Evolutionary conservation across 1,140 invertebrate species (phyloP), one percentile per base, ranked within the genome.

Genomic region (Campoletis sonorensis): DNA sequence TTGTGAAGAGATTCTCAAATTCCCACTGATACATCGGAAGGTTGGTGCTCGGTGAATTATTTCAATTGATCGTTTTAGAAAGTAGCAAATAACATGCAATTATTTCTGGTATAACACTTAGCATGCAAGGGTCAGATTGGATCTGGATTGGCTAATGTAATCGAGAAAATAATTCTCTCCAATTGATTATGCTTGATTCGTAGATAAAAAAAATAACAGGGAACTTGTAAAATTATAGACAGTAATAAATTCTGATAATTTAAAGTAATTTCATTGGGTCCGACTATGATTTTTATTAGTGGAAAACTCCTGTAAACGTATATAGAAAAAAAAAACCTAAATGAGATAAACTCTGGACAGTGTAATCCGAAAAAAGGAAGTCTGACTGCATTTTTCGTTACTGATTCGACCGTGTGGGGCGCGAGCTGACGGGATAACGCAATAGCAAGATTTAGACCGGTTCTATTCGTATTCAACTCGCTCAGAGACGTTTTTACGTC

Each of bases 371-470:
- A 37, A 30, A 37, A n/a, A 54, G 18, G 16, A 16, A 49, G 23
- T 33, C 10, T 5, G 0, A 18, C 18, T 27, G 61, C 26, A 75
- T 15, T 51, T 54, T 75, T 33, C 26, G 71, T 54, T 75, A 4
- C 16, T 27, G 21, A 15, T 13, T 18, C 18, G 72, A 30, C 23
- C 72, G 72, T 30, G 54, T 5, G 40, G 23, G 26, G 72, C 72
- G 72, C 72, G 15, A 75, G 82, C 80, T 84, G 84, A 83, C 80
- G 58, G 80, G 85, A 82, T 82, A 86, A 88, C 86, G 86, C 67
- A 18, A 33, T 18, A 70, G 13, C 13, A 70, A 33, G 67, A 70
- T 89, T 89, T 90, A 88, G 89, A 90, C 88, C 87, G 85, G 87
- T 86, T 85, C 68, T 89, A 90, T 86, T 87, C 86, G 87, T 85